Percentiles rank a stretch among this genome's conserved stretches.
These are phyloP conservation scores for Heterotilapia buettikoferi DNA, from an alignment of 2,113 vertebrate genomes.

Conservation along the genomic window DNA sequence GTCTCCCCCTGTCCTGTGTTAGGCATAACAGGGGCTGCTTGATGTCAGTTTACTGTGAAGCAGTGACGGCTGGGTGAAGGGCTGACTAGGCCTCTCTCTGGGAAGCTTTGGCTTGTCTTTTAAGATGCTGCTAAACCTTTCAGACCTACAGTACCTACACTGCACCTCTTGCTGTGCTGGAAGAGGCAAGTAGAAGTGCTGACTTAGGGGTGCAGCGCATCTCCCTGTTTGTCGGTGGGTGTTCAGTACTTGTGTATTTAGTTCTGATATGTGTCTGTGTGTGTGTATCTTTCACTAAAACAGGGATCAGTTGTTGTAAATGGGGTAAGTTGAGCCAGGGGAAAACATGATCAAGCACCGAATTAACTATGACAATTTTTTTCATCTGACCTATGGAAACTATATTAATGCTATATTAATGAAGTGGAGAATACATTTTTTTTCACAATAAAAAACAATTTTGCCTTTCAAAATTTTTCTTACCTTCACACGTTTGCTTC, in stretches of 20 bases:
- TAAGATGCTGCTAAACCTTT: slow-evolving; percentile 39
- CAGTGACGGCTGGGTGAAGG: background rate
- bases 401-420: rapidly evolving
- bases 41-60: slow-evolving; percentile 33
- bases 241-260: background rate
- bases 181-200: background rate
- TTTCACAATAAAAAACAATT: background rate
- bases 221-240: background rate
- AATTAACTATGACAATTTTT: background rate
- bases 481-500: background rate
- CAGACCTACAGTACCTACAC: slow-evolving; percentile 1
- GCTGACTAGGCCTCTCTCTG: slow-evolving; percentile 34
- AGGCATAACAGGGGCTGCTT: slow-evolving; percentile 8
- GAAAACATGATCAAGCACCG: background rate
- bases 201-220: background rate
- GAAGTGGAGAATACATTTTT: background rate
- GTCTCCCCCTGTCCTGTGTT: slow-evolving; percentile 28
- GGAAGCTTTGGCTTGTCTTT: slow-evolving; percentile 13
- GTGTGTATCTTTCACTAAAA: too few species aligned
- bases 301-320: too few species aligned
- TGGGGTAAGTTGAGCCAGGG: background rate
- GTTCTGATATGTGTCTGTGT: background rate
- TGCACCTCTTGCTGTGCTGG: background rate
- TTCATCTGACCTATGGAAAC: background rate
- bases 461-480: background rate